phyloP scores from a whole-genome alignment of 2,888 invertebrate species.

The Plebejus melissa region DNA sequence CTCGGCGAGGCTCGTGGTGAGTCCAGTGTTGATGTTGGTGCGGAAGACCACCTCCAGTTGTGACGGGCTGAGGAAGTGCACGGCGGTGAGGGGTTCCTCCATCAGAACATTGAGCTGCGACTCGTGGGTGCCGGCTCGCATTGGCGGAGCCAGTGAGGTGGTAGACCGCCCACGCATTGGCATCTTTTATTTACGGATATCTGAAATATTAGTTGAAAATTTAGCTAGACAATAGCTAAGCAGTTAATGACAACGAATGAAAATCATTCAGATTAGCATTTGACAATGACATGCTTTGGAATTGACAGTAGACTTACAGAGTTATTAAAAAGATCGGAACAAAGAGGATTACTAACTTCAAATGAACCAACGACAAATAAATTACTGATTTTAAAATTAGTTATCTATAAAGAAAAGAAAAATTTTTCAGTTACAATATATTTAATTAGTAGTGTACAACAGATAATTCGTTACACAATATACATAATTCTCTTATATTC shows the following conservation, averaged over 20 bases:
- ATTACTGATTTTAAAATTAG: no score
- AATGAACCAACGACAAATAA: no score
- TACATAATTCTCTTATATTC: neutral
- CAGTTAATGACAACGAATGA: neutral
- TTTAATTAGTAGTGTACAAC: constrained; percentile 4
- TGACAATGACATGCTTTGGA: neutral
- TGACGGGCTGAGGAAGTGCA: constrained; percentile 63
- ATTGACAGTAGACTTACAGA: neutral
- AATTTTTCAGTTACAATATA: neutral
- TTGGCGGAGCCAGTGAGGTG: constrained; percentile 42
- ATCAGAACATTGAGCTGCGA: constrained; percentile 54
- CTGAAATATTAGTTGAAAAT: no score
- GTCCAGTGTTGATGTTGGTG: constrained; percentile 71
- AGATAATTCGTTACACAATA: constrained; percentile 4
- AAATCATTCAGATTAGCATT: neutral
- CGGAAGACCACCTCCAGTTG: constrained; percentile 66
- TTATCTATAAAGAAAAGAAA: neutral
- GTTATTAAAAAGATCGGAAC: neutral
- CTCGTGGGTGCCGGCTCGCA: constrained; percentile 42
- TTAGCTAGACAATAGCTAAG: no score
- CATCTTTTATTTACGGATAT: constrained; percentile 39
- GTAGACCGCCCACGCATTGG: constrained; percentile 46
- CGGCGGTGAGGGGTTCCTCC: constrained; percentile 63
- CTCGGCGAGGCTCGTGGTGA: constrained; percentile 73
- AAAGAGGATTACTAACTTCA: neutral